A percentile compares a stretch with the other conserved stretches of the same genome.
Evolutionary conservation across 2,797 vertebrate genomes (phyloP).

Genomic region (Oceanodroma leucorhoa): DNA sequence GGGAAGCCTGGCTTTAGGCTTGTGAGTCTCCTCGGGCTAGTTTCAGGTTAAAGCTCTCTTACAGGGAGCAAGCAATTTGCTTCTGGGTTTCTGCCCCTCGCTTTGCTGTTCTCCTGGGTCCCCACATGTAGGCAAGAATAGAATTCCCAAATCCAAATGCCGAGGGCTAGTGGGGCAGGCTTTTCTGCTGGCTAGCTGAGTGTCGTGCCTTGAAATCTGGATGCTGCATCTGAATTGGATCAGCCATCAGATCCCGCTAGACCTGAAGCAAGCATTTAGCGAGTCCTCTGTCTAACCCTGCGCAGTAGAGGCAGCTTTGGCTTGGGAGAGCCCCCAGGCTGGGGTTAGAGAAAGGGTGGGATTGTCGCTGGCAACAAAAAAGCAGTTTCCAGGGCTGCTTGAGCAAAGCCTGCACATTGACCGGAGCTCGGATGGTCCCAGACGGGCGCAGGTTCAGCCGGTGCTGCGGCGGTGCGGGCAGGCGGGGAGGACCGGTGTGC

Average conservation of each 20-base stretch:
- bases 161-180: not conserved
- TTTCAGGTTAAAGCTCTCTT: not conserved
- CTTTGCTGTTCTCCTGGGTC: not conserved
- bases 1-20: not conserved
- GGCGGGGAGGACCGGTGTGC: not conserved
- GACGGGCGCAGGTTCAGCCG: rapidly evolving
- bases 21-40: rapidly evolving
- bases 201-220: not conserved
- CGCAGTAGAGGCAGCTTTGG: not conserved
- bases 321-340: not conserved
- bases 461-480: rapidly evolving
- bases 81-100: not conserved
- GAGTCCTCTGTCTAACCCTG: not conserved
- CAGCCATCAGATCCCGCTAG: not conserved
- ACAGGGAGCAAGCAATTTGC: not conserved
- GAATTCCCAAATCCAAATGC: not conserved
- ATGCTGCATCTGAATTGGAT: not conserved
- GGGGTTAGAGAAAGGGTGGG: not conserved
- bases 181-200: not conserved
- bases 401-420: not conserved
- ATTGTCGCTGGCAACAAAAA: not conserved
- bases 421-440: not conserved
- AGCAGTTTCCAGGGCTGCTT: not conserved
- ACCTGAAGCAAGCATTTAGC: not conserved
- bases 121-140: not conserved